These are phyloP conservation scores for Eolophus roseicapilla DNA, from an alignment of 2,113 vertebrate genomes.

Conservation along the genomic window DNA sequence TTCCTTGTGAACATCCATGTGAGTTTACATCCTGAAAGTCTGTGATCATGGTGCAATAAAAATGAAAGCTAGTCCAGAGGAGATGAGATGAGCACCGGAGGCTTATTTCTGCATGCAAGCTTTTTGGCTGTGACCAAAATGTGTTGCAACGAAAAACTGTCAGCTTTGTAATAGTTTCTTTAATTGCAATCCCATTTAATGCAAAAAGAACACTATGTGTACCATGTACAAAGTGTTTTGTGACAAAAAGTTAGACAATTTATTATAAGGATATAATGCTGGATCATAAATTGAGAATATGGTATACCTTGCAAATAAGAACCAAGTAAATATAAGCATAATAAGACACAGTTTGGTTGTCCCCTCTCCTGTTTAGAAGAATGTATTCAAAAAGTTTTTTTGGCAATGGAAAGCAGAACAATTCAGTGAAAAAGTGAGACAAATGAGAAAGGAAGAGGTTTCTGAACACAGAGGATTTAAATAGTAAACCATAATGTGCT, in stretches of 20 bases:
- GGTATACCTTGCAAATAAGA: not conserved
- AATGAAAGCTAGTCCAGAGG: not conserved
- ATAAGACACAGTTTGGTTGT: not conserved
- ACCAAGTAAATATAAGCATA: not conserved
- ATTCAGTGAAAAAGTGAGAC: not conserved
- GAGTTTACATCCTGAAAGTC: not conserved
- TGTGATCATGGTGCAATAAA: not conserved
- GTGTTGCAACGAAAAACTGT: not conserved
- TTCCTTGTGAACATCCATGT: not conserved
- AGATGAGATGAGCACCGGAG: not conserved
- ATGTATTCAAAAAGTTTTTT: not conserved
- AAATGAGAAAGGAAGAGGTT: not conserved
- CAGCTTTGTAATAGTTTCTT: not conserved
- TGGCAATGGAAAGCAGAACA: not conserved
- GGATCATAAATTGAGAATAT: not conserved
- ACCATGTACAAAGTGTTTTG: not conserved
- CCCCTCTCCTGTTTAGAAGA: not conserved
- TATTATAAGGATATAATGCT: not conserved
- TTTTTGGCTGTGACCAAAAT: not conserved
- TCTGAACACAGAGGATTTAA: not conserved
- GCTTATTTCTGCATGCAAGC: not conserved
- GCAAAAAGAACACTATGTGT: not conserved
- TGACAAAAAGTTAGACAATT: not conserved
- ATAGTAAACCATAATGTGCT: constrained; percentile 1
- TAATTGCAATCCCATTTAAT: not conserved